These are phyloP conservation scores for Lacanobia oleracea DNA, from an alignment of 2,888 invertebrate species.

Conservation along the genomic window DNA sequence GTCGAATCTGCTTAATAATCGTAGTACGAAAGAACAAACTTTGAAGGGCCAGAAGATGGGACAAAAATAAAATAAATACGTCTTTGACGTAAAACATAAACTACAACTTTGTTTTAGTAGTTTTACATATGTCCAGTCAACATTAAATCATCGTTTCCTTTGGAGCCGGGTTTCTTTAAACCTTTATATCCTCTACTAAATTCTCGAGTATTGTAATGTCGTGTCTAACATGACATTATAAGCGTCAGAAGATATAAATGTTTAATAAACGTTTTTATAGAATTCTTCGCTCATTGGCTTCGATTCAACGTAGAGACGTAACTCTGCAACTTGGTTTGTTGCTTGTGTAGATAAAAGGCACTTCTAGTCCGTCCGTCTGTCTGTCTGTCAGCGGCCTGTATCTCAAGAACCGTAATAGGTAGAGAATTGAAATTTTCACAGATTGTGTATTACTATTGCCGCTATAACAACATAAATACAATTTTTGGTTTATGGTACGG, in stretches of 20 bases:
- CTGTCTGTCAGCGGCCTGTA: too few species aligned
- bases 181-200: conserved; percentile 11
- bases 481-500: too few species aligned
- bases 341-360: too few species aligned
- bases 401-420: too few species aligned
- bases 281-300: background rate
- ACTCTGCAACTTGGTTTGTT: background rate
- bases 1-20: background rate
- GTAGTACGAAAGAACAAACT: too few species aligned
- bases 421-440: too few species aligned
- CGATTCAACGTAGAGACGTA: background rate
- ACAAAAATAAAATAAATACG: background rate
- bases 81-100: conserved; percentile 23
- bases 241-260: background rate
- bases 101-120: conserved; percentile 25
- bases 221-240: conserved; percentile 14
- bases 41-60: background rate
- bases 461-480: too few species aligned
- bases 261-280: background rate
- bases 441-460: too few species aligned
- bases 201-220: conserved; percentile 10
- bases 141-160: conserved; percentile 33
- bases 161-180: conserved; percentile 24
- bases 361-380: too few species aligned
- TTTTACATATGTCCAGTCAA: conserved; percentile 28